Conservation (phyloP, 1,140 invertebrate genomes). For the Lanistes nyassanus region DNA sequence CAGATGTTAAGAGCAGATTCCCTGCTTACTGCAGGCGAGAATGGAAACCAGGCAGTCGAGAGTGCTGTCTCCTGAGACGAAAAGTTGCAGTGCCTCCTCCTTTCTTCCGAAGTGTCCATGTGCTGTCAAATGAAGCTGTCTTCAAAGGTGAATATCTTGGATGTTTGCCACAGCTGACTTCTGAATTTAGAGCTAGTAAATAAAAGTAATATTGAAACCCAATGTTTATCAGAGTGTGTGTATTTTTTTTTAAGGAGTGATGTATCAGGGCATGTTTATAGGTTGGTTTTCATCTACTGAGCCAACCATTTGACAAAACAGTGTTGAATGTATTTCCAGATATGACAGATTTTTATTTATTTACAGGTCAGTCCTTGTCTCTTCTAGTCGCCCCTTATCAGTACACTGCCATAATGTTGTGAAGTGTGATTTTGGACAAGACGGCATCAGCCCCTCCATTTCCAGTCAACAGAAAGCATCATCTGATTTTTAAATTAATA, state of each 20-base stretch:
- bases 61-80: slow-evolving; percentile 69
- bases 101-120: slow-evolving; percentile 70
- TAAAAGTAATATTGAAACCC: background rate
- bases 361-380: slow-evolving; percentile 65
- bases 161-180: background rate
- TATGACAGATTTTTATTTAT: slow-evolving; percentile 20
- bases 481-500: no score
- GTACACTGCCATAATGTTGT: slow-evolving; percentile 63
- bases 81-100: slow-evolving; percentile 68
- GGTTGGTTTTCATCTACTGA: background rate
- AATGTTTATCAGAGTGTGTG: background rate
- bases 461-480: no score
- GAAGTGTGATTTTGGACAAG: background rate
- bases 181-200: background rate
- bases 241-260: no score
- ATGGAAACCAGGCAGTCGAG: slow-evolving; percentile 73
- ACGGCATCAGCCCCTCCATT: no score
- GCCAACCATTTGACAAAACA: background rate
- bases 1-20: no score
- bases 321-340: background rate
- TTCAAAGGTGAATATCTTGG: slow-evolving; percentile 68
- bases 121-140: slow-evolving; percentile 72
- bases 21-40: slow-evolving; percentile 55
- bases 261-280: no score
- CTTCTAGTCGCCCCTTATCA: slow-evolving; percentile 66